Conservation (phyloP, 2,113 vertebrate species). For the Neopipo cinnamomea region DNA sequence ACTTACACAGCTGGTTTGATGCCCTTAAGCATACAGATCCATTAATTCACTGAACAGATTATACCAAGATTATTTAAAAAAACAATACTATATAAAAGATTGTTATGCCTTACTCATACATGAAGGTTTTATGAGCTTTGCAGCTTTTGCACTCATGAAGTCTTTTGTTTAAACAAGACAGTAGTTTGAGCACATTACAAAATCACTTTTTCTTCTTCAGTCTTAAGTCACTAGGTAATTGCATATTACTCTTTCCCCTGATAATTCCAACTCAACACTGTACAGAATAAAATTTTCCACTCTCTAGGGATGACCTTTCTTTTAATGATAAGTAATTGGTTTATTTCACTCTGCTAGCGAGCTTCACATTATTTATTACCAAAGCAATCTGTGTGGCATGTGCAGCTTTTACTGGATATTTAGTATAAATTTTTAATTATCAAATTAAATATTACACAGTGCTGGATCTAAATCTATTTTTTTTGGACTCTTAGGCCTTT, state of each 20-base stretch:
- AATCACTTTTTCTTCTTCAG: not conserved
- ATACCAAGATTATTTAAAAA: not conserved
- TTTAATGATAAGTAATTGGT: not conserved
- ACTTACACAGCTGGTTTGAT: too few species aligned
- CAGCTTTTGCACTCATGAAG: not conserved
- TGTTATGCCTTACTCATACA: not conserved
- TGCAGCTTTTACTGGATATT: not conserved
- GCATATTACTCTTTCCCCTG: not conserved
- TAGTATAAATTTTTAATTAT: not conserved
- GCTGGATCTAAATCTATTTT: fast-evolving
- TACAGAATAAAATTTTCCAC: not conserved
- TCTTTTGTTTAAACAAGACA: not conserved
- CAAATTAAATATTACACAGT: not conserved
- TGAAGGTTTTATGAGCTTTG: not conserved
- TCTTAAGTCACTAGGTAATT: not conserved
- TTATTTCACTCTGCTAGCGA: not conserved
- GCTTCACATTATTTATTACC: not conserved
- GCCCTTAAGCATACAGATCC: not conserved
- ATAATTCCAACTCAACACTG: not conserved
- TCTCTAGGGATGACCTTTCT: not conserved
- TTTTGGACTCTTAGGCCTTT: not conserved
- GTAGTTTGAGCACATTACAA: not conserved
- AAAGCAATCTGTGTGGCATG: not conserved
- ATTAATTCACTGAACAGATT: not conserved
- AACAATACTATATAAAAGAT: not conserved